Percentiles rank a stretch among this genome's conserved stretches.
Conservation (phyloP, 2,797 vertebrate species). For the Betta splendens region DNA sequence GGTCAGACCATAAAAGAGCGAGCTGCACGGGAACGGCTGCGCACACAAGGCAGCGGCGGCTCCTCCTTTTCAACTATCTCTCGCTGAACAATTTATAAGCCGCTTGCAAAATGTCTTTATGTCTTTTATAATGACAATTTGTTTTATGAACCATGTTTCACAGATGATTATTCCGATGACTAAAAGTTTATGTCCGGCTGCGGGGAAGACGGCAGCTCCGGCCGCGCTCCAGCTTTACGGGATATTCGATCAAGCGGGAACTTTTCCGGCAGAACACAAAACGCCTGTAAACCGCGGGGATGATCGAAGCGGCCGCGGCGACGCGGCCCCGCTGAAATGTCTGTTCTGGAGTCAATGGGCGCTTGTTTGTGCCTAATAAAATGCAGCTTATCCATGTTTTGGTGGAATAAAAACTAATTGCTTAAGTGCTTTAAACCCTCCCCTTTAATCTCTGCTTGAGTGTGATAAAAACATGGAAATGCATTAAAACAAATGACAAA, state of each 20-base stretch:
- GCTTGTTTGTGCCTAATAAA: conserved; percentile 13
- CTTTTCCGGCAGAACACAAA: conserved; percentile 38
- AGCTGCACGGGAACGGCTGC: conserved; percentile 57
- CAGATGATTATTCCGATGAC: conserved; percentile 58
- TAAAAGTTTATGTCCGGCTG: conserved; percentile 63
- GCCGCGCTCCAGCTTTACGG: conserved; percentile 35
- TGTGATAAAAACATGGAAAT: conserved; percentile 19
- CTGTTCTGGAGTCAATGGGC: conserved; percentile 35
- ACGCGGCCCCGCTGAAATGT: conserved; percentile 20
- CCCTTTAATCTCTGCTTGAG: background rate
- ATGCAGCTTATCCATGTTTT: conserved; percentile 22
- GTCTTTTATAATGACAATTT: conserved; percentile 70
- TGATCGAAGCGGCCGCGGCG: conserved; percentile 31
- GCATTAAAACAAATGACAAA: conserved; percentile 1
- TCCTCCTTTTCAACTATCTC: conserved; percentile 60
- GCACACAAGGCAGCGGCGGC: conserved; percentile 51
- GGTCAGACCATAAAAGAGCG: conserved; percentile 78
- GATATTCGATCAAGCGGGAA: conserved; percentile 32
- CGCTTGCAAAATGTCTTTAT: conserved; percentile 62
- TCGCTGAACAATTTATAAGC: conserved; percentile 39
- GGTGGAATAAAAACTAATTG: conserved; percentile 22
- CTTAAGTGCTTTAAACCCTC: conserved; percentile 5
- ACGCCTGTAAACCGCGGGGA: conserved; percentile 20
- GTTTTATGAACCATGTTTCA: conserved; percentile 69
- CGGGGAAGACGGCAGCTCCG: conserved; percentile 37